Evolutionary conservation across 2,113 vertebrate genomes (phyloP), one percentile per base, ranked within the genome.

Genomic region (Eleginops maclovinus): DNA sequence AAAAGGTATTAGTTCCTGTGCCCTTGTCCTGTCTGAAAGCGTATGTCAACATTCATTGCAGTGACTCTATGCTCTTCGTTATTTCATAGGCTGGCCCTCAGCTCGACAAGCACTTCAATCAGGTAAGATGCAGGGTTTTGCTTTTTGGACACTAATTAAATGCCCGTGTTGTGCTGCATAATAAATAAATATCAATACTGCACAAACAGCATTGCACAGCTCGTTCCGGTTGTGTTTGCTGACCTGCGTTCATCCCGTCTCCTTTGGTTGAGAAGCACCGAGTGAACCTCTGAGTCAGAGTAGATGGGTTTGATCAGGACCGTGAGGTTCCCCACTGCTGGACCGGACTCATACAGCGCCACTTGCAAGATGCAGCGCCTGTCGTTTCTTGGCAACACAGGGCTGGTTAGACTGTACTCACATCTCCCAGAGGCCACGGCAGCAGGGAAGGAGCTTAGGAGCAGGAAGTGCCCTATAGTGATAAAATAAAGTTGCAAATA

Each of bases 391-490:
- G 79, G 67, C 58, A 95, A 47, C 40, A 93, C 77, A 0, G 94
- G 94, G 64, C 95, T 95, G 58, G 87, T 93, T 71, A 94, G 54
- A 46, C 81, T 79, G 77, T 93, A 94, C 14, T 91, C 83, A 60
- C 95, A 95, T 60, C 44, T 92, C 40, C 74, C 86, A 77, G 90
- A 72, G 47, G 61, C 58, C 21, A 88, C 72, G 0, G 78, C 65
- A 5, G 61, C 77, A 55, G 79, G 55, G 41, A 81, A 80, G 13
- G 84, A 51, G 40, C 50, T 92, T 10, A 95, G 66, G 40, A 94
- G 83, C 47, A 95, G 90, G 75, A 94, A 94, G 85, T 95, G 93
- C 49, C 95, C 95, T 95, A 2, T 8, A 46, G 50, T 62, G 54
- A 81, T 19, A 74, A 80, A 90, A 74, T 19, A 81, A 22, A 85